These are phyloP conservation scores for Trichoplusia ni DNA, from an alignment of 1,140 invertebrate genomes.

Conservation along the genomic window DNA sequence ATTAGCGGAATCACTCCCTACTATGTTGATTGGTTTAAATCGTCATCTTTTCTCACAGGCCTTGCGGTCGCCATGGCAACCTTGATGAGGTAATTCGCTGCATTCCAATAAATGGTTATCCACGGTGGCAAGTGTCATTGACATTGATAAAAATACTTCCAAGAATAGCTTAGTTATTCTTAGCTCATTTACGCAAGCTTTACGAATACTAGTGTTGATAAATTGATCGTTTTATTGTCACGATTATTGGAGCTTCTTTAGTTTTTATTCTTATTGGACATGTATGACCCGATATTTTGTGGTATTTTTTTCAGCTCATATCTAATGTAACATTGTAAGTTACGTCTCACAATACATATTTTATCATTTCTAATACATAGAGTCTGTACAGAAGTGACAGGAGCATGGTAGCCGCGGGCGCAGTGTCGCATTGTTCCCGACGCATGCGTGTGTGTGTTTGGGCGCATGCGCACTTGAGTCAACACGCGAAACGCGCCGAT, in stretches of 20 bases:
- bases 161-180: slow-evolving; percentile 6
- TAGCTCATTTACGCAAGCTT: not conserved
- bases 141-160: slow-evolving; percentile 44
- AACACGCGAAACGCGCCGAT: slow-evolving; percentile 42
- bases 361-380: slow-evolving; percentile 15
- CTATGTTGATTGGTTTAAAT: slow-evolving; percentile 60
- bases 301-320: too few species aligned
- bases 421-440: slow-evolving; percentile 22
- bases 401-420: slow-evolving; percentile 11
- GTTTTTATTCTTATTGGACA: too few species aligned
- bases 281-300: too few species aligned
- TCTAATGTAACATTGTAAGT: too few species aligned
- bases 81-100: slow-evolving; percentile 56
- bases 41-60: slow-evolving; percentile 48
- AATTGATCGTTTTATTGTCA: too few species aligned
- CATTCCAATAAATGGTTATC: slow-evolving; percentile 52
- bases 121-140: slow-evolving; percentile 51
- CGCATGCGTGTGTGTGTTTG: not conserved
- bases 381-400: slow-evolving; percentile 10
- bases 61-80: slow-evolving; percentile 26
- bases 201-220: slow-evolving; percentile 19
- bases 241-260: too few species aligned
- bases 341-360: too few species aligned
- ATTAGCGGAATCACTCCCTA: slow-evolving; percentile 67
- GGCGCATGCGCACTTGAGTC: slow-evolving; percentile 46